Evolutionary conservation across 2,888 invertebrate genomes (phyloP).

Genomic region (Euplexia lucipara): DNA sequence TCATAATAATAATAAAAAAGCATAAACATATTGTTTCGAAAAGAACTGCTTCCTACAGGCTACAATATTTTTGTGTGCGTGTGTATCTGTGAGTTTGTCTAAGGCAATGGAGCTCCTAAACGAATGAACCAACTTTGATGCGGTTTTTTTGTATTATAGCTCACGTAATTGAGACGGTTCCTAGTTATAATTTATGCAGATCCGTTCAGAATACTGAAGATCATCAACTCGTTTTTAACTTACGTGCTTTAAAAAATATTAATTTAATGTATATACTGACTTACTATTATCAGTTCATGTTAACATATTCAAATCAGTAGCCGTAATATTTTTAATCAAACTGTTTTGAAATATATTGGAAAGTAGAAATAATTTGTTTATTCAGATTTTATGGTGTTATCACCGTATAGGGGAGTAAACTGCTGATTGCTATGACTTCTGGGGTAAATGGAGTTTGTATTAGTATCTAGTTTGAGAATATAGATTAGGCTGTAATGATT

Average conservation of each 20-base stretch:
- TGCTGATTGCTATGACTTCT: conserved; percentile 26
- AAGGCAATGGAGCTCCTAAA: too few relatives aligned
- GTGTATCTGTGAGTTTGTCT: too few relatives aligned
- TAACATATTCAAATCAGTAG: conserved; percentile 23
- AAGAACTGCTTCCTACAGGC: background rate
- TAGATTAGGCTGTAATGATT: background rate
- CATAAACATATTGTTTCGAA: conserved; percentile 5
- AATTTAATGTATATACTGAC: conserved; percentile 7
- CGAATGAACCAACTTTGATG: too few relatives aligned
- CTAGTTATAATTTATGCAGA: too few relatives aligned
- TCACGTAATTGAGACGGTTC: too few relatives aligned
- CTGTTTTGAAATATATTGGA: conserved; percentile 26
- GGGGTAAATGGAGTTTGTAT: conserved; percentile 24
- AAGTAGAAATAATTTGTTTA: conserved; percentile 40
- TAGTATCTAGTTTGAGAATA: background rate
- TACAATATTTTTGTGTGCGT: background rate
- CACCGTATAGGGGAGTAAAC: conserved; percentile 5
- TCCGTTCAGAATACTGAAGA: too few relatives aligned
- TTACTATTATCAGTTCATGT: conserved; percentile 20
- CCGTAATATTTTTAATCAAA: conserved; percentile 42
- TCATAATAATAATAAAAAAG: too few relatives aligned
- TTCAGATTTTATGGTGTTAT: conserved; percentile 41
- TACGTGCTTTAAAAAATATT: background rate
- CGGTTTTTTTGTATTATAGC: too few relatives aligned
- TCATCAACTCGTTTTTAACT: too few relatives aligned